A percentile compares a stretch with the other conserved stretches of the same genome.
phyloP scores from a whole-genome alignment of 2,888 invertebrate genomes.

The Neocrepidodera transversa region DNA sequence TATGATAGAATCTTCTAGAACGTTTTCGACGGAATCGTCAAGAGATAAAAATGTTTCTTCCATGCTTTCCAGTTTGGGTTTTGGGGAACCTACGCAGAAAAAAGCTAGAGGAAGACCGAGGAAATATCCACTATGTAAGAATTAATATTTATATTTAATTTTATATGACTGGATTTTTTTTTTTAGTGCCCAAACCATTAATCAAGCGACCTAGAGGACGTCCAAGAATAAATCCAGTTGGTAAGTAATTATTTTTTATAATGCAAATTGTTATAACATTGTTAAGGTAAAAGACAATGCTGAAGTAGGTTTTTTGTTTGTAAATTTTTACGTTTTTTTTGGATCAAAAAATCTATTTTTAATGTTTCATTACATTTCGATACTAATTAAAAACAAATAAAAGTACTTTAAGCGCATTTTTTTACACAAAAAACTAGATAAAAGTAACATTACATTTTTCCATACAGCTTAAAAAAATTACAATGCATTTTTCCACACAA shows the following conservation, averaged over 20 bases:
- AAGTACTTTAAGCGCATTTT: no score
- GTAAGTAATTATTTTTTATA: conserved; percentile 23
- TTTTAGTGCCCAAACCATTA: conserved; percentile 42
- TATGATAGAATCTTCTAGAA: conserved; percentile 28
- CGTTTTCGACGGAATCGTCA: not conserved
- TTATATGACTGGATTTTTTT: not conserved
- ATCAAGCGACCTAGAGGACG: conserved; percentile 50
- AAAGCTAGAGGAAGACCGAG: conserved; percentile 64
- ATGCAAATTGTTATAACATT: no score
- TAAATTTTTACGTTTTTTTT: no score
- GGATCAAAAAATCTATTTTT: no score
- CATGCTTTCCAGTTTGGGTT: conserved; percentile 33
- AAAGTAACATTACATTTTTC: no score
- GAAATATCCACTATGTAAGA: conserved; percentile 52
- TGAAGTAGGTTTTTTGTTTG: no score
- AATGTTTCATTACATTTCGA: no score
- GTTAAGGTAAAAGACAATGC: no score
- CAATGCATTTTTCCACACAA: no score
- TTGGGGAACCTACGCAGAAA: conserved; percentile 58
- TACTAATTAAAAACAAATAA: no score
- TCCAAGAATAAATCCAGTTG: conserved; percentile 45
- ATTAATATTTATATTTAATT: not conserved
- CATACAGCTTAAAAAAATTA: no score
- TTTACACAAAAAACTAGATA: no score
- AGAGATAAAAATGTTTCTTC: not conserved